Evolutionary conservation across 2,888 invertebrate species (phyloP), one percentile per base, ranked within the genome.

Genomic region (Ptychoptera contaminata): DNA sequence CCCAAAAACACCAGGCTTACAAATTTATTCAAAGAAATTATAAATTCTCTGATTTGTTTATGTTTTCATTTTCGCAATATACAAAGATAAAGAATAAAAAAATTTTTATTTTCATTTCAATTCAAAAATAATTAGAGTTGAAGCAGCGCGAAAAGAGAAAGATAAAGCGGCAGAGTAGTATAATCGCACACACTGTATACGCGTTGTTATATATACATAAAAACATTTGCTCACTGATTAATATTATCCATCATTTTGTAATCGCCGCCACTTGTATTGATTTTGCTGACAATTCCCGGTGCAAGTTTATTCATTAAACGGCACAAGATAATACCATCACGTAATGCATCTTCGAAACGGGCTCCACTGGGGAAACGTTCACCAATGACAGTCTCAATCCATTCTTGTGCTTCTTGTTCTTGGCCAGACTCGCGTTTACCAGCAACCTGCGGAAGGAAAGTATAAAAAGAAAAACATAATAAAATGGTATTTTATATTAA

Each of bases 201-300:
- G 23, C 23, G 7, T 5, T 5, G 7, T 23, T 23, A 23, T 5
- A 23, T 5, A 23, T 23, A 23, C 3, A 23, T n/a, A 23, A 23
- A 23, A 23, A 23, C 23, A 5, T 23, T 23, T 23, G 3, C 82
- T 73, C 62, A 94, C 83, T 85, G 84, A 66, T 77, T 84, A 48
- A 93, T 82, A 61, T 94, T 94, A 60, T 94, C 93, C 92, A 94
- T 93, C 74, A 87, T 82, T 61, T 92, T 93, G 71, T 94, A 94
- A 57, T 92, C 91, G 5, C 90, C 88, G 8, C 85, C 84, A 1
- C 77, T 76, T 23, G 77, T 72, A 66, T 91, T 90, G 58, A 93
- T 79, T 63, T 83, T 88, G 51, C 77, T 72, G 56, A 92, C 78
- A 56, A 81, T 74, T 43, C 91, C 92, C 0, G 92, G 91, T 56